Base-by-base conservation (phyloP, 2,113 vertebrate species). In the Hucho hucho region DNA sequence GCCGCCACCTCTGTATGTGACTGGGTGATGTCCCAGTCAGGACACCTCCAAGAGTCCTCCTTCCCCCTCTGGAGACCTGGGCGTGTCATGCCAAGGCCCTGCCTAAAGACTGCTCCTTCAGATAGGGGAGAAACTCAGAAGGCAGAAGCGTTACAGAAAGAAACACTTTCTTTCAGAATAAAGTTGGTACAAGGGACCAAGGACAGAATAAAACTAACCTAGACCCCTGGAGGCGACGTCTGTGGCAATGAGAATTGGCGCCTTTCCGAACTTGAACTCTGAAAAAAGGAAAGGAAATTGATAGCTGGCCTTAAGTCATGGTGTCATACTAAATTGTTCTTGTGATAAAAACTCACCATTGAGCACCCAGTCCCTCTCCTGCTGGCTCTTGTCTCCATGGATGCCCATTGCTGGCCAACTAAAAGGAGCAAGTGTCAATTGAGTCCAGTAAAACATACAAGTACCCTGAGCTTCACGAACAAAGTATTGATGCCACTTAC, bases 61-160 rank as follows among this genome's bases (percentile, higher is more conserved):
- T 96, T 96, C 97, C 97, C 97, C 96, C 96, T 93, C 93, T 96
- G 95, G 95, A 95, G 95, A 97, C 96, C 97, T 98, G 96, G 96
- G 96, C 95, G 90, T 95, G 96, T 98, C 98, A 99, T 99, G 98
- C 98, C 98, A 98, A 99, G 96, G 96, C 96, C 97, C 97, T 98
- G 98, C 97, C 98, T 97, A 94, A 96, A 96, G 96, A 97, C 95
- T 16, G 96, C 97, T 97, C 98, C 98, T 98, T 99, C 94, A 95
- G 95, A 94, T 95, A 86, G 94, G 97, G 96, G 91, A 96, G 93
- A 95, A 97, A 97, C 96, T 98, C 94, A 95, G 95, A 97, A 95
- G 92, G 95, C 95, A 94, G 86, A 98, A 92, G 93, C 95, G 96
- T 98, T 99, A 98, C 96, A 99, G 96, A 98, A 96, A 96, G 96